Percentiles rank a stretch among this genome's conserved stretches.
phyloP scores from a whole-genome alignment of 92 coral and sea anemone genomes.

The Phenganax stokvisi region DNA sequence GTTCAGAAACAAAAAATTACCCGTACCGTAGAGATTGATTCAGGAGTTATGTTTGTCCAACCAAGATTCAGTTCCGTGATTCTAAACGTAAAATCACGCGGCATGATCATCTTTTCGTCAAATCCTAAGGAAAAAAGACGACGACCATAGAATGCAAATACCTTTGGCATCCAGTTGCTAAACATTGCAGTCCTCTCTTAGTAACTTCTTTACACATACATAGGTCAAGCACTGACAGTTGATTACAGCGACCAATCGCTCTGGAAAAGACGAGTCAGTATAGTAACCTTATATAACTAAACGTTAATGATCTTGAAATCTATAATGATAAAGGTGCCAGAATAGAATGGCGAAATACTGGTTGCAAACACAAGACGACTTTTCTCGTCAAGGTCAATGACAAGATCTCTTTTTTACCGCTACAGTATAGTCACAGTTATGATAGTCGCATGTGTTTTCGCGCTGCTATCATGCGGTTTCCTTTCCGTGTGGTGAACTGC shows the following conservation, averaged over 20 bases:
- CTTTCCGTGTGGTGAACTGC: background rate
- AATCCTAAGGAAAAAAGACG: background rate
- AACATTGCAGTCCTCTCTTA: slow-evolving; percentile 59
- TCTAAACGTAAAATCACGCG: slow-evolving; percentile 40
- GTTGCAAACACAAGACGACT: no score
- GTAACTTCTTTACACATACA: slow-evolving; percentile 87
- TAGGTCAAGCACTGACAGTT: slow-evolving; percentile 66
- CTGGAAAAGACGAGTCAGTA: slow-evolving; percentile 29
- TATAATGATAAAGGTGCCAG: no score
- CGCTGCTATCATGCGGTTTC: no score
- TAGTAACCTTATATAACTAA: no score
- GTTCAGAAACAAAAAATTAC: background rate
- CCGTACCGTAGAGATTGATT: slow-evolving; percentile 61
- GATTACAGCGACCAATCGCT: slow-evolving; percentile 70
- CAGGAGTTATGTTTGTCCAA: slow-evolving; percentile 74
- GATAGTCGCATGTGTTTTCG: no score
- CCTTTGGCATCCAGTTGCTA: slow-evolving; percentile 81
- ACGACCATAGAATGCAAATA: slow-evolving; percentile 12
- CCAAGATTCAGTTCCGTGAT: slow-evolving; percentile 74
- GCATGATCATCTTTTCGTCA: background rate
- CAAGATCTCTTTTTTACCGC: no score
- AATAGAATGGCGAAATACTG: no score
- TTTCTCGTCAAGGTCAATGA: no score
- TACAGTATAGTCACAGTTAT: no score
- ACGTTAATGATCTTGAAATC: no score